Conservation (phyloP, 1,140 invertebrate species). For the Hypsibius dujardini region DNA sequence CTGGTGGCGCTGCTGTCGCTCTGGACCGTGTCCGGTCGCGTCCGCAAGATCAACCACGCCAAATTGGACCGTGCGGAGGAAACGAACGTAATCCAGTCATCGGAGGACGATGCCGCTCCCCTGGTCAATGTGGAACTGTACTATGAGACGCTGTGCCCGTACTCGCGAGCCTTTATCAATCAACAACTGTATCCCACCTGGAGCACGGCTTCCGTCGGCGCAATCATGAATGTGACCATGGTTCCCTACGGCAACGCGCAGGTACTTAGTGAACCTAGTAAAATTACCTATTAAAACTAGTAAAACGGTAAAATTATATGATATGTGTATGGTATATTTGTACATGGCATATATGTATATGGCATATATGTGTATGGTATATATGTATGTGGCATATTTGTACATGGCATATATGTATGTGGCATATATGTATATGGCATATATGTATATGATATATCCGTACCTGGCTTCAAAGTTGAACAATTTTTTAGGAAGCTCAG, state of each 20-base stretch:
- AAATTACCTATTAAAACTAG: background rate
- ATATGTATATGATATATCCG: background rate
- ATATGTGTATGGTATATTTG: background rate
- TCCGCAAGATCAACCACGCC: no score
- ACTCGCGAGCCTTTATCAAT: constrained; percentile 63
- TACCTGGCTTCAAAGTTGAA: background rate
- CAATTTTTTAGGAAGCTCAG: constrained; percentile 7
- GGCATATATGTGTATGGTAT: background rate
- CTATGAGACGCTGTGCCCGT: constrained; percentile 76
- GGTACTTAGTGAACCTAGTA: constrained; percentile 34
- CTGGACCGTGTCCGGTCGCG: no score
- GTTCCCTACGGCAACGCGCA: constrained; percentile 76
- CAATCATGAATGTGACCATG: constrained; percentile 33
- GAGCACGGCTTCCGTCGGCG: constrained; percentile 25
- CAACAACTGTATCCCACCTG: constrained; percentile 52
- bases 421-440: no score
- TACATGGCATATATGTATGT: no score
- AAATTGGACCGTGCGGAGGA: no score
- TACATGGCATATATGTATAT: background rate
- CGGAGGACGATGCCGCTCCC: background rate
- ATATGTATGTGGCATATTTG: background rate
- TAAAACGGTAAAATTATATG: background rate
- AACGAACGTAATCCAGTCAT: no score
- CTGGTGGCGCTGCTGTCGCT: no score
- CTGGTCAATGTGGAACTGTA: constrained; percentile 50